Base-by-base conservation (phyloP, 2,113 vertebrate genomes). In the Apodemus speciosus region DNA sequence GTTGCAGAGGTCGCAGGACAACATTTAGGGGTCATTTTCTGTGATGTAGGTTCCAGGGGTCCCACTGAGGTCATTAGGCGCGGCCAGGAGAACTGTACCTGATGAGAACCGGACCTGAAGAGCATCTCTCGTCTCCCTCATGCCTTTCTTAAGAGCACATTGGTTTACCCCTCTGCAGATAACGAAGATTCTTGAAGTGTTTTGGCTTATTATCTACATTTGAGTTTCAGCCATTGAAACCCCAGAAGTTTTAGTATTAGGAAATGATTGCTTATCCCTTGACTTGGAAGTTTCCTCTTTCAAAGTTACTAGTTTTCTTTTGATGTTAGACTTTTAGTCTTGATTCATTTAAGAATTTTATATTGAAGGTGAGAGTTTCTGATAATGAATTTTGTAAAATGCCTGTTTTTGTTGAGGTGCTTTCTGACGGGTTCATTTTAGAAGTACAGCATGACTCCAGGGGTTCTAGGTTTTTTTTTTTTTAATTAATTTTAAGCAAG, bases 241-340 rank as follows among this genome's bases (percentile, higher is more conserved):
- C 25, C 15, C 68, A 51, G 83, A 81, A 95, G 46, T 68, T 91
- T 83, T 75, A 30, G 14, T 77, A 38, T 88, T 64, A 84, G 83
- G 43, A 94, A 72, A 87, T 23, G 92, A 88, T 58, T 86, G 73
- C 83, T 90, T 85, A 40, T 68, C 49, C 18, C 11, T 94, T 32
- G 68, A 38, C 43, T 56, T 88, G 73, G 15, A 93, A 94, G 60
- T 81, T n/a, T 95, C 92, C 81, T 83, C 51, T 90, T 30, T 43
- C n/a, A 86, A 46, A 94, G 95, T 86, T 92, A 83, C 77, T 95
- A 13, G 38, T 93, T 95, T 94, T 87, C 27, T 51, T 72, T 93
- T 40, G 91, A 66, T 80, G 40, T 40, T 80, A 88, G 87, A 88
- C 43, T 85, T 90, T 27, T 90, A 25, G 69, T 86, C 43, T 64